Evolutionary conservation across 2,797 vertebrate genomes (phyloP), one percentile per base, ranked within the genome.

Genomic region (Acipenser transmontanus): DNA sequence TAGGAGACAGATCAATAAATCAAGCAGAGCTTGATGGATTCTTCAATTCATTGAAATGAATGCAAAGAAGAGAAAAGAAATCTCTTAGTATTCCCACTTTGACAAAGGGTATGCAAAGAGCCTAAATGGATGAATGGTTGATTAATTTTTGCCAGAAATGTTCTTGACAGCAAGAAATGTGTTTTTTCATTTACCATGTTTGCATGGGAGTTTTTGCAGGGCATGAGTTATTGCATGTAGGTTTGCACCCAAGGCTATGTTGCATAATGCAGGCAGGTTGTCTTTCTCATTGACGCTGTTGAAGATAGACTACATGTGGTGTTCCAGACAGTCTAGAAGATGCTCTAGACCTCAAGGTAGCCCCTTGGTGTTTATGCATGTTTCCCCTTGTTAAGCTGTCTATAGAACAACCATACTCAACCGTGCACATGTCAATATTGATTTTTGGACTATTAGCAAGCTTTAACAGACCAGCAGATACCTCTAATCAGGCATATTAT

Each of bases 111-210:
- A 98, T 97, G 95, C 94, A 98, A 98, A 99, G 93, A 98, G 94
- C 93, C 92, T 96, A 92, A 95, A 99, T 98, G 96, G 95, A 94
- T 98, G 96, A 98, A 99, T 93, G 95, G 93, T 97, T 98, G 97
- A 99, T 99, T 98, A 95, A 99, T 98, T 97, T 87, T 95, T 95
- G 88, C 90, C 90, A 87, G 93, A 94, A 91, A 94, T 91, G 91
- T 94, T 93, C 90, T 93, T 93, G 94, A 97, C 95, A 97, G 94
- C 93, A 93, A 93, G 93, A 97, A 98, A 95, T 95, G 92, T 93
- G 91, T 85, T 96, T 96, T 93, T 95, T 88, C 83, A 81, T 94
- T 87, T 93, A 93, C 85, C 87, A 85, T 94, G 90, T 95, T 96
- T 96, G 91, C 91, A 92, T 89, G 93, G 88, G 89, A 93, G 89